Conservation (phyloP, 2,113 vertebrate genomes). For the Vulpes vulpes region DNA sequence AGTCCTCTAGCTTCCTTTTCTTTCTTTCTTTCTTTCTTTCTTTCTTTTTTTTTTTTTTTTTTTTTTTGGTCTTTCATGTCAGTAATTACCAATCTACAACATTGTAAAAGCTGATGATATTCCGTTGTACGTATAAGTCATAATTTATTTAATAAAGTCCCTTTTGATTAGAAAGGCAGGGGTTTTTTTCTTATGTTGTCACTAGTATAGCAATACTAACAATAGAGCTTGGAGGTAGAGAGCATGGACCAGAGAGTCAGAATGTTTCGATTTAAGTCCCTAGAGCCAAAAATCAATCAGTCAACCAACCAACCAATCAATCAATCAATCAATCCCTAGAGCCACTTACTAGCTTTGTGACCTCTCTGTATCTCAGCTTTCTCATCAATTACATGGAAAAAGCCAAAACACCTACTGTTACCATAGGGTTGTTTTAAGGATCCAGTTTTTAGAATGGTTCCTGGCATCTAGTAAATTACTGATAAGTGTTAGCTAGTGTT, state of each 20-base stretch:
- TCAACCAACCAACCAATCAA: too few relatives aligned
- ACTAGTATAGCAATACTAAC: background rate
- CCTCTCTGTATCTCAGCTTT: background rate
- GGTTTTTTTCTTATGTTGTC: background rate
- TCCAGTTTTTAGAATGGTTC: background rate
- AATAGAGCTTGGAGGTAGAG: too few relatives aligned
- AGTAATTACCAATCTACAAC: background rate
- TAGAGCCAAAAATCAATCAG: background rate
- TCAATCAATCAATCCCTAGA: background rate
- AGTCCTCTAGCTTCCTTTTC: background rate
- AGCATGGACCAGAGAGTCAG: background rate
- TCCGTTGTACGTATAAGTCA: background rate
- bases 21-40: background rate
- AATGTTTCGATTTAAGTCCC: background rate
- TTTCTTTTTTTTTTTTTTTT: too few relatives aligned
- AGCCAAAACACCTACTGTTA: background rate
- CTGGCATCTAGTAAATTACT: background rate
- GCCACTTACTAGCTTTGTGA: background rate
- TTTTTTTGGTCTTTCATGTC: background rate
- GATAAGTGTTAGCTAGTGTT: background rate
- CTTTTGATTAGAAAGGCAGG: background rate
- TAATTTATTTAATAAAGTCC: background rate
- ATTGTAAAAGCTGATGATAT: background rate
- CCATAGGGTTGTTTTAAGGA: background rate
- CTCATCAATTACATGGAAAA: background rate